Conservation (phyloP, 2,797 vertebrate species). For the Babyrousa celebensis region DNA sequence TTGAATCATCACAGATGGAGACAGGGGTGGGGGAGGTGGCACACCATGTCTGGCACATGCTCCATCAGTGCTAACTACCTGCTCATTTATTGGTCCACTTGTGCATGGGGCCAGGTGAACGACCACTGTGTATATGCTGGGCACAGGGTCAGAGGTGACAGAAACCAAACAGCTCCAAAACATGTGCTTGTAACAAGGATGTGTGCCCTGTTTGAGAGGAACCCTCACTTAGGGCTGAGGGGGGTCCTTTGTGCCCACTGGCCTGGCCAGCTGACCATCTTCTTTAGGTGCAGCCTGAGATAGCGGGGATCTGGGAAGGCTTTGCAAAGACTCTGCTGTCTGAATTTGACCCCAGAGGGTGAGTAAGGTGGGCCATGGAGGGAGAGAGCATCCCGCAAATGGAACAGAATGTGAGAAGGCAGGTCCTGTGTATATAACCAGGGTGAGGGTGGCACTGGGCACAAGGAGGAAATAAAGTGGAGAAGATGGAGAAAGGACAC, state of each 20-base stretch:
- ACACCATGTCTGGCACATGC: too few species aligned
- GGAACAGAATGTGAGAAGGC: neutral
- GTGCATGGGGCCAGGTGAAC: neutral
- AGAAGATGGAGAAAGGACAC: neutral
- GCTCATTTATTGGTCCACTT: neutral
- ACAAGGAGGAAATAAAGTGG: neutral
- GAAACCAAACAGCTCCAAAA: neutral
- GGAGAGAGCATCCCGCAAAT: neutral
- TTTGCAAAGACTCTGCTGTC: neutral
- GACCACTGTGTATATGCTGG: neutral
- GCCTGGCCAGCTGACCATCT: too few species aligned
- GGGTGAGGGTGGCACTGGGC: neutral
- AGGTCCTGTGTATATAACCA: neutral
- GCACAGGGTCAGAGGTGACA: neutral
- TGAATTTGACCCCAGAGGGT: neutral
- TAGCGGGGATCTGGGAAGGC: neutral
- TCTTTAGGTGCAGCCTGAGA: neutral
- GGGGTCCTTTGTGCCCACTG: neutral
- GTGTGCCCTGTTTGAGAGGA: neutral
- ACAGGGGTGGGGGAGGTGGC: too few species aligned
- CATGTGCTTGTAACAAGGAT: neutral
- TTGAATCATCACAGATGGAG: neutral
- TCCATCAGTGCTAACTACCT: neutral
- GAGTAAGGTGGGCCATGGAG: neutral
- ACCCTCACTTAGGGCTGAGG: neutral